Percentiles rank a stretch among this genome's conserved stretches.
phyloP scores from a whole-genome alignment of 2,113 vertebrate species.

The human (Homo sapiens) region DNA sequence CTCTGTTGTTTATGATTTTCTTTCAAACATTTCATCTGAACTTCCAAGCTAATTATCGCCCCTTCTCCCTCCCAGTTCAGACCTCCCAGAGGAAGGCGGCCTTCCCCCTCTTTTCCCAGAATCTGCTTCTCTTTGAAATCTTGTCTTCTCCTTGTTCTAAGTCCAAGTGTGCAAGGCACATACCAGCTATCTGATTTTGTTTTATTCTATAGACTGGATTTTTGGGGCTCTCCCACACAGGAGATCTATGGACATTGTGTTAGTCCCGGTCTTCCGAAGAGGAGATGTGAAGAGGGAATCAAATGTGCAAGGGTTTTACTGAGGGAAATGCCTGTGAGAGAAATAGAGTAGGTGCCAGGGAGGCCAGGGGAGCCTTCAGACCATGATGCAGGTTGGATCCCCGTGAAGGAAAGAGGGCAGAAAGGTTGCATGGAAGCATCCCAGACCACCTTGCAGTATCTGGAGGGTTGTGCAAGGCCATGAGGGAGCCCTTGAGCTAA shows the following conservation, averaged over 20 bases:
- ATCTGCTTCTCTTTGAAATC: not conserved
- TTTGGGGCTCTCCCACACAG: not conserved
- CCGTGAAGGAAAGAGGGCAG: not conserved
- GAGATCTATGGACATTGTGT: not conserved
- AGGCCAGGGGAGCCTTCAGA: accelerated
- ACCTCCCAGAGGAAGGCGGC: not conserved
- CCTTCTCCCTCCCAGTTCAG: not conserved
- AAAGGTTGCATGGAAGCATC: no score
- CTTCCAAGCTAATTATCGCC: not conserved
- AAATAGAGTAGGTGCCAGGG: no score
- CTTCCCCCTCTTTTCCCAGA: not conserved
- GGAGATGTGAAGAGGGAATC: not conserved
- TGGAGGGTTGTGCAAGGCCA: not conserved
- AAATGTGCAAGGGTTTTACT: no score
- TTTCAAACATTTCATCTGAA: not conserved
- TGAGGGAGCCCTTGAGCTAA: not conserved
- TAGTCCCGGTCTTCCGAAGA: not conserved
- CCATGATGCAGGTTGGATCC: not conserved
- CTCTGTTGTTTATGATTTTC: not conserved
- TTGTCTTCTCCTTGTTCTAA: not conserved
- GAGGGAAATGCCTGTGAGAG: not conserved
- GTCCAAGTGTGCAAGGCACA: not conserved
- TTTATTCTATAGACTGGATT: not conserved
- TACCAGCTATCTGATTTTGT: not conserved
- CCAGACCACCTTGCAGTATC: not conserved